phyloP scores from a whole-genome alignment of 2,888 invertebrate genomes.

The Napeogenes sylphis region DNA sequence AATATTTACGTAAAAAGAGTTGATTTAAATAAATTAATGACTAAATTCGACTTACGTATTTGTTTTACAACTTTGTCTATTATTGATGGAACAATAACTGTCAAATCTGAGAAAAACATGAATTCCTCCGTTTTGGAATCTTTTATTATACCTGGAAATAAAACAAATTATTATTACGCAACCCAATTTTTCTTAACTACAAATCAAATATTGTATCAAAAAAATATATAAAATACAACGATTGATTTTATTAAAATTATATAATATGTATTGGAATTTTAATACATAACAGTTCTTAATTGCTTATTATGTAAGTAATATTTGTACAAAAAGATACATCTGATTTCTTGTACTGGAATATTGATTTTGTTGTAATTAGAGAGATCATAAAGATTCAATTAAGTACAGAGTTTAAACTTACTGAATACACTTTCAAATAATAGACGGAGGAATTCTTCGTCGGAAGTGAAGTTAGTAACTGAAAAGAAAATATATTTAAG shows the following conservation, averaged over 20 bases:
- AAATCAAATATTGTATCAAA: too few species aligned
- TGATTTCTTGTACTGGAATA: too few species aligned
- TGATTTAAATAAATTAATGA: not conserved
- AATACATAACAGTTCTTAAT: too few species aligned
- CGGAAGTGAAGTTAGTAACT: not conserved
- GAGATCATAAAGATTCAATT: too few species aligned
- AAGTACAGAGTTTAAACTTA: not conserved
- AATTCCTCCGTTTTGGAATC: not conserved
- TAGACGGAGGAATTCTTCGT: not conserved
- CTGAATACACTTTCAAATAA: constrained; percentile 4
- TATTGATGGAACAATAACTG: not conserved
- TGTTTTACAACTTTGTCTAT: not conserved
- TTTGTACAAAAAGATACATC: too few species aligned
- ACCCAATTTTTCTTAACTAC: too few species aligned
- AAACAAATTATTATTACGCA: not conserved
- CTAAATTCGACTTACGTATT: not conserved
- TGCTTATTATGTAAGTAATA: too few species aligned
- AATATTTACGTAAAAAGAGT: not conserved
- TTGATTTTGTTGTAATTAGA: too few species aligned
- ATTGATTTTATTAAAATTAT: too few species aligned
- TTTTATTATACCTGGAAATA: not conserved
- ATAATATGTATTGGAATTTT: too few species aligned
- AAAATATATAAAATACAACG: too few species aligned
- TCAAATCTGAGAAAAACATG: not conserved
- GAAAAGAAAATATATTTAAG: not conserved